These are phyloP conservation scores for Carassius gibelio DNA, from an alignment of 2,113 vertebrate genomes.

Conservation along the genomic window DNA sequence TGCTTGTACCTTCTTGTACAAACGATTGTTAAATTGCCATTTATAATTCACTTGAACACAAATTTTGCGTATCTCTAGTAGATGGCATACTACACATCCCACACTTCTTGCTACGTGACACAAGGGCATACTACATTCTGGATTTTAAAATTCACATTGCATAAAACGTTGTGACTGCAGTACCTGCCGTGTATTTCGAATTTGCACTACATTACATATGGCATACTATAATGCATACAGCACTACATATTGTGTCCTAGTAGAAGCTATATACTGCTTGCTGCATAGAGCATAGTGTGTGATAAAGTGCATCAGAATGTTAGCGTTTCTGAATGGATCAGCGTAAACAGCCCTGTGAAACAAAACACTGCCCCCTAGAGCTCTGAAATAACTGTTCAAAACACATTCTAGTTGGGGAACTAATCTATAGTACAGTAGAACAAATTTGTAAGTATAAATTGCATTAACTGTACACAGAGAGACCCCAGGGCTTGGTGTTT, in stretches of 20 bases:
- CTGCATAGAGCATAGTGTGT: neutral
- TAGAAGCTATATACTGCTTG: neutral
- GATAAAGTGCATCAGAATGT: neutral
- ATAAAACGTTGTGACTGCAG: neutral
- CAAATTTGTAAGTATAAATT: neutral
- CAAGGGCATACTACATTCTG: neutral
- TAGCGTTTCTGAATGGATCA: neutral
- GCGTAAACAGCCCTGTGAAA: neutral
- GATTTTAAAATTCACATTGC: neutral
- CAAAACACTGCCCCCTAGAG: conserved; percentile 17
- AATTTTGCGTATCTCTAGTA: neutral
- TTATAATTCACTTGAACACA: neutral
- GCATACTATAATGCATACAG: neutral
- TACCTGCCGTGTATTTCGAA: neutral
- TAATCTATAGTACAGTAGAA: neutral
- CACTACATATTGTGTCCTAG: neutral
- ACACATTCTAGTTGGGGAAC: neutral
- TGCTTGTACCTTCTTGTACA: neutral
- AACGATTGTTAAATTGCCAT: neutral
- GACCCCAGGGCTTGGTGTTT: neutral
- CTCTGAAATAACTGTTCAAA: neutral
- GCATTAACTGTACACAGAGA: neutral
- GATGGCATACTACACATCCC: neutral
- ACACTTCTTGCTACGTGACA: neutral
- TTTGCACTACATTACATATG: conserved; percentile 16